These are phyloP conservation scores for Fopius arisanus DNA, from an alignment of 1,140 invertebrate genomes.

Conservation along the genomic window DNA sequence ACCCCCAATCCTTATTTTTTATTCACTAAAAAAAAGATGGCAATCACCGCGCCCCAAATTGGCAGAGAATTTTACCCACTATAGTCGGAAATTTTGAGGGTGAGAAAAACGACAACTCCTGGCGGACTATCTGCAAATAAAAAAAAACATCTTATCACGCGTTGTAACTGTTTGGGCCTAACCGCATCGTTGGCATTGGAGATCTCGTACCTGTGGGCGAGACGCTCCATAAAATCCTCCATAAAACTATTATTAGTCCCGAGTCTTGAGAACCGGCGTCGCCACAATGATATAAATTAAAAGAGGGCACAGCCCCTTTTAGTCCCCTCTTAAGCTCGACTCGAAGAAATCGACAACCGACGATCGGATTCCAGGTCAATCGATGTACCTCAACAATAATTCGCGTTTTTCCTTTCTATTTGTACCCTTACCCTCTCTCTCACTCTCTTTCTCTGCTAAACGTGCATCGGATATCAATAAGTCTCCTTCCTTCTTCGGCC, in stretches of 20 bases:
- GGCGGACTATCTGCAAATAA: not conserved
- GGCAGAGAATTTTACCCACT: too few relatives aligned
- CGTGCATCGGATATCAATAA: slow-evolving; percentile 30
- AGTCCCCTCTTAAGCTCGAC: not conserved
- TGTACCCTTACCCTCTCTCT: too few relatives aligned
- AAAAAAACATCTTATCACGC: not conserved
- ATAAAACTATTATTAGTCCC: slow-evolving; percentile 52
- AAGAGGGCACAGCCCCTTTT: slow-evolving; percentile 31
- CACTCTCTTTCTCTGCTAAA: not conserved
- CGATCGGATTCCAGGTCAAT: slow-evolving; percentile 26
- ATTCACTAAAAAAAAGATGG: slow-evolving; percentile 12
- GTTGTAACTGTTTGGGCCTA: slow-evolving; percentile 2
- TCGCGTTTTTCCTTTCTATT: not conserved
- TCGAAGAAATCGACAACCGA: slow-evolving; percentile 22
- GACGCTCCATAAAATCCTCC: slow-evolving; percentile 43
- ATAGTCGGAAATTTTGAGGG: not conserved
- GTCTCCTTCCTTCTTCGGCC: not conserved
- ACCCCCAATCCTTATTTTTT: slow-evolving; percentile 36
- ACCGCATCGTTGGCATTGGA: slow-evolving; percentile 9
- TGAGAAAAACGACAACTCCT: not conserved
- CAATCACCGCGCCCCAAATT: not conserved
- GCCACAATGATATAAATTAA: slow-evolving; percentile 54
- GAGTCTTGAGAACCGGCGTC: slow-evolving; percentile 40
- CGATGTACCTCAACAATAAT: too few relatives aligned
- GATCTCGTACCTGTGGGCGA: slow-evolving; percentile 39